Evolutionary conservation across 2,797 vertebrate species (phyloP).

Genomic region (Chromobotia macracanthus): DNA sequence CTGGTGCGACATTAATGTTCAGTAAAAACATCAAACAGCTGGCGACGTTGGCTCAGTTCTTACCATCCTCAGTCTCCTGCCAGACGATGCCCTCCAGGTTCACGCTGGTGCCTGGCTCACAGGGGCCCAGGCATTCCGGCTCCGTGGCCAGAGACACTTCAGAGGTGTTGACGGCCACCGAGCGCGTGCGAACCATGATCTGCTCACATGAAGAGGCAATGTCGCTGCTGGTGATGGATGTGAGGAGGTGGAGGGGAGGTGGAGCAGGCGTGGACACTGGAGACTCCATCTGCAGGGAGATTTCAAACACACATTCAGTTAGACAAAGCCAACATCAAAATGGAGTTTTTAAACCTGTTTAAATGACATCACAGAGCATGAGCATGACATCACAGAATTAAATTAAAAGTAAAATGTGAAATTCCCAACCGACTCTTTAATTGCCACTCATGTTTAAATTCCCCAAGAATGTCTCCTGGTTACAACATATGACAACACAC

Average conservation of each 20-base stretch:
- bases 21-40: neutral
- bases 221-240: slow-evolving; percentile 88
- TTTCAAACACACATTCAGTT: slow-evolving; percentile 34
- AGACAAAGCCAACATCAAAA: slow-evolving; percentile 52
- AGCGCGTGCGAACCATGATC: slow-evolving; percentile 99
- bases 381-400: neutral
- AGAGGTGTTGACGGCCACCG: slow-evolving; percentile 94
- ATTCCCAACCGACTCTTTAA: no score
- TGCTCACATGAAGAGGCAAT: slow-evolving; percentile 97
- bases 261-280: slow-evolving; percentile 92
- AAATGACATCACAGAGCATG: no score
- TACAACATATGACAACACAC: no score
- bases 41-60: slow-evolving; percentile 63
- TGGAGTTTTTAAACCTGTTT: no score
- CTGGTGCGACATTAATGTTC: neutral
- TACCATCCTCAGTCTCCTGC: slow-evolving; percentile 98
- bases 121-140: slow-evolving; percentile 96
- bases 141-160: slow-evolving; percentile 95
- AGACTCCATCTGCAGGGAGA: slow-evolving; percentile 90
- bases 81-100: slow-evolving; percentile 98
- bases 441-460: no score
- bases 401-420: no score
- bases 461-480: no score
- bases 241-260: slow-evolving; percentile 92
- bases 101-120: slow-evolving; percentile 97